Evolutionary conservation across 2,888 invertebrate species (phyloP), one percentile per base, ranked within the genome.

Genomic region (Caenorhabditis sulstoni): DNA sequence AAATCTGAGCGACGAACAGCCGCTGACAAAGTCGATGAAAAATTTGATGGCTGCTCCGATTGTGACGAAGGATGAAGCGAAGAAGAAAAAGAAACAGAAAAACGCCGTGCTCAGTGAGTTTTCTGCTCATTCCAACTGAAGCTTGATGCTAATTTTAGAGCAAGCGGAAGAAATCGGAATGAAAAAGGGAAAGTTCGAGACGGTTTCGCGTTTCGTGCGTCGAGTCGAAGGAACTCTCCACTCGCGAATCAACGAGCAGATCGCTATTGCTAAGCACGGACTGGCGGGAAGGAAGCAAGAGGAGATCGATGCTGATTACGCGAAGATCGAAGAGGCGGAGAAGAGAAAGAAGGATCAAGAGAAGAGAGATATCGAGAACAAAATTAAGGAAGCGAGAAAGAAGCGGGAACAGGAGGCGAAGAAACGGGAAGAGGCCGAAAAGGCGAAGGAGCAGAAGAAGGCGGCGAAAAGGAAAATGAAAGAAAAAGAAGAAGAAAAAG

Each of bases 271-370:
- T n/a, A 77, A 82, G 55, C 79, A 81, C 14, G 84, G 83, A 44
- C 53, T 75, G 39, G 84, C 84, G 29, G 86, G 82, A 39, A 71
- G 83, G 44, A 75, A 76, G 12, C 70, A 82, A 62, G 62, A 75
- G 29, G 83, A 83, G n/a, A 81, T 85, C 14, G 82, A 81, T 37
- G 77, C 70, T 12, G 85, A 85, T 47, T 75, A 84, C 41, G 71
- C 70, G 37, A 74, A 68, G 14, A 64, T 85, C 29, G 84, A 85
- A 1, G 83, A 83, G 37, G 66, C 71, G n/a, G 81, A 80, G 35
- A 75, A 76, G 47, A 65, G 65, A 35, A 59, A 66, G 61, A 83
- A 84, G 49, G 81, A 82, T 47, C 77, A 73, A 49, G 80, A 81
- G 66, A 74, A 80, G 50, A 71, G 81, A 49, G 82, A 79, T 55